Conservation (phyloP, 2,113 vertebrate genomes). For the Morone saxatilis region DNA sequence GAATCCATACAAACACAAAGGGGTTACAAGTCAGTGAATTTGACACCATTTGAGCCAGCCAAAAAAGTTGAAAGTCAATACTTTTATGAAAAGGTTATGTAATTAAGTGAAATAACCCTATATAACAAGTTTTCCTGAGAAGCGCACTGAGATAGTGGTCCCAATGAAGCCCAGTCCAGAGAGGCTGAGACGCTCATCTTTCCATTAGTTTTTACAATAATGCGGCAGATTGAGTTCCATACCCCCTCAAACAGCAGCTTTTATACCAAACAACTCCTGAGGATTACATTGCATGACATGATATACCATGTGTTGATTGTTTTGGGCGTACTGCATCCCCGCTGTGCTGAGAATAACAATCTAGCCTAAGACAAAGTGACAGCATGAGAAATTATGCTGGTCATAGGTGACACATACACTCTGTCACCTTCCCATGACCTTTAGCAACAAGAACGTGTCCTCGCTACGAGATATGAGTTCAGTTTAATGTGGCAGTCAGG, state of each 20-base stretch:
- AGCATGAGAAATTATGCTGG: background rate
- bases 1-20: background rate
- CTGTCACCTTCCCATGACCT: conserved; percentile 24
- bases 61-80: background rate
- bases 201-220: background rate
- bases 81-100: background rate
- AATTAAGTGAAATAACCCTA: background rate
- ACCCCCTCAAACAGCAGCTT: conserved; percentile 7
- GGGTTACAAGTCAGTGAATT: background rate
- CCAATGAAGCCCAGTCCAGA: background rate
- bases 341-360: conserved; percentile 15
- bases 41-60: background rate
- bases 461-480: background rate
- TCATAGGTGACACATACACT: background rate
- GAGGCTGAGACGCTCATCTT: background rate
- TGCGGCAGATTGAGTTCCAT: conserved; percentile 9
- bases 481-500: conserved; percentile 9
- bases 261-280: conserved; percentile 11
- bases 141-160: background rate
- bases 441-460: background rate
- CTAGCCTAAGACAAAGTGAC: background rate
- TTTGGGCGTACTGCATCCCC: background rate
- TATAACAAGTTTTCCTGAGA: background rate
- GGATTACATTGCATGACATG: background rate
- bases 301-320: conserved; percentile 25